These are phyloP conservation scores for Odontocolon sp. DNA, from an alignment of 2,888 invertebrate species.

Conservation along the genomic window DNA sequence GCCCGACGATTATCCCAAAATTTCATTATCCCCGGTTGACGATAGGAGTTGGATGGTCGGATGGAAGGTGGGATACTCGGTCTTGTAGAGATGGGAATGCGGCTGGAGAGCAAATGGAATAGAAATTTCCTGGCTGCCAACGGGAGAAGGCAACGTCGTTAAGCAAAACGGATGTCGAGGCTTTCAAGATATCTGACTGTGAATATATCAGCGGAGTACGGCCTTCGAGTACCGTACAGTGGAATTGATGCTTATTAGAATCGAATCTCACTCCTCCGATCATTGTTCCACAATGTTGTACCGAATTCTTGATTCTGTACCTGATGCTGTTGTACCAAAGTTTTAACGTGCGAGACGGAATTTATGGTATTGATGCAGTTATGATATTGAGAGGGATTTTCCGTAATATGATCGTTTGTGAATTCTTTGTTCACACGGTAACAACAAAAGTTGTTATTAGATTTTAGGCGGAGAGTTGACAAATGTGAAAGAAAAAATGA, in stretches of 20 bases:
- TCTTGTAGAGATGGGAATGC: conserved; percentile 8
- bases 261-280: conserved; percentile 42
- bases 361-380: no score
- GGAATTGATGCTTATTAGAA: conserved; percentile 32
- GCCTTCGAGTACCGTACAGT: neutral
- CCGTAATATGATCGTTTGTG: no score
- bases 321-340: no score
- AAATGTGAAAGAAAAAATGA: conserved; percentile 25
- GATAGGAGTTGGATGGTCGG: conserved; percentile 43
- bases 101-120: conserved; percentile 14
- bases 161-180: conserved; percentile 37
- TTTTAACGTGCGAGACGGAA: no score
- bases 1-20: conserved; percentile 78
- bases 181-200: conserved; percentile 25
- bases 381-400: no score
- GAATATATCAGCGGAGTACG: neutral
- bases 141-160: conserved; percentile 8
- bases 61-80: neutral
- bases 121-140: conserved; percentile 32
- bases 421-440: no score
- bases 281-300: conserved; percentile 23
- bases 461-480: no score
- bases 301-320: no score
- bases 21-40: conserved; percentile 77
- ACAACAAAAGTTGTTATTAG: no score